Evolutionary conservation across 1,140 invertebrate species (phyloP).

Genomic region (Laodelphax striatellus): DNA sequence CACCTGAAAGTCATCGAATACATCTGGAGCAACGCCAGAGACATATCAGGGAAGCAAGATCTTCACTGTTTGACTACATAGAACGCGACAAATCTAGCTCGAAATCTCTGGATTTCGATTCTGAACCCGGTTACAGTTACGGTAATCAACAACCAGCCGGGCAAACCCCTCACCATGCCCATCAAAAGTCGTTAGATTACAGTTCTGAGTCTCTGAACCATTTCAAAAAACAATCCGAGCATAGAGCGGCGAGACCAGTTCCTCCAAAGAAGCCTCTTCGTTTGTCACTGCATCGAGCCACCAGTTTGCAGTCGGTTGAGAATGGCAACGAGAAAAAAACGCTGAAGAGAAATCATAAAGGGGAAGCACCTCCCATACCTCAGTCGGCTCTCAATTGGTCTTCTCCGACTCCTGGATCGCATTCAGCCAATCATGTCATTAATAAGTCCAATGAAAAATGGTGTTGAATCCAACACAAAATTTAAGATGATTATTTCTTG

Average conservation of each 20-base stretch:
- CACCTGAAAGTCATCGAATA: slow-evolving; percentile 20
- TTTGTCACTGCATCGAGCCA: slow-evolving; percentile 65
- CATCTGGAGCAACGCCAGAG: slow-evolving; percentile 18
- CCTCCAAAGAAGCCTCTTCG: slow-evolving; percentile 75
- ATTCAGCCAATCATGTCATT: slow-evolving; percentile 16
- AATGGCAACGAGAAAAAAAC: slow-evolving; percentile 32
- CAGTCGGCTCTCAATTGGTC: slow-evolving; percentile 5
- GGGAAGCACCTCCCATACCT: slow-evolving; percentile 33
- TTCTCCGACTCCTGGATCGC: not conserved
- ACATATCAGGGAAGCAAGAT: slow-evolving; percentile 27
- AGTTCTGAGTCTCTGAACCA: slow-evolving; percentile 26
- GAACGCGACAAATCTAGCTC: slow-evolving; percentile 42
- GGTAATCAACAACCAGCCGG: slow-evolving; percentile 27
- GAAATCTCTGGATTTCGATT: slow-evolving; percentile 54
- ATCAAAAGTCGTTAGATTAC: slow-evolving; percentile 15
- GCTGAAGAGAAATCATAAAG: slow-evolving; percentile 41
- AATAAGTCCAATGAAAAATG: slow-evolving; percentile 32
- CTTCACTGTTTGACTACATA: slow-evolving; percentile 25
- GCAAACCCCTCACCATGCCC: slow-evolving; percentile 15
- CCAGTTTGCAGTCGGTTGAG: slow-evolving; percentile 65
- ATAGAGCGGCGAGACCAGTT: slow-evolving; percentile 39
- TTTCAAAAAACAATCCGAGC: slow-evolving; percentile 32
- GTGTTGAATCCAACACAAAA: slow-evolving; percentile 24
- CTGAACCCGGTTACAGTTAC: slow-evolving; percentile 39
- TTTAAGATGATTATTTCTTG: no score